phyloP scores from a whole-genome alignment of 1,140 invertebrate species.

The Adoxophyes honmai region DNA sequence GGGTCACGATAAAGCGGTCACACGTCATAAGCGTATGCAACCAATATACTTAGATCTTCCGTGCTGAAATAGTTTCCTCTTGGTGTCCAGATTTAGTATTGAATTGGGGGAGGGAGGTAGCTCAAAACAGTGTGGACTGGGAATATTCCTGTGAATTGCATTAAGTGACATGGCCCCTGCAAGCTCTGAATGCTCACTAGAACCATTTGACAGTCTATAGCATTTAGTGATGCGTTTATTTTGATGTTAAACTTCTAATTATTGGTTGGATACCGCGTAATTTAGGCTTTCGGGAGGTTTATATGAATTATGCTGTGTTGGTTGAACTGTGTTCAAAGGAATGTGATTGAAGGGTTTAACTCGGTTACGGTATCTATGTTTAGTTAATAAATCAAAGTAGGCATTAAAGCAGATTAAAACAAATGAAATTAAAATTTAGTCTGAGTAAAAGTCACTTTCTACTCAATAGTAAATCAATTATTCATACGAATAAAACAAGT shows the following conservation, averaged over 20 bases:
- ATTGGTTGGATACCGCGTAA: slow-evolving; percentile 14
- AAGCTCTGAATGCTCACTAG: slow-evolving; percentile 60
- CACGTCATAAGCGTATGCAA: slow-evolving; percentile 38
- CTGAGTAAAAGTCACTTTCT: too few relatives aligned
- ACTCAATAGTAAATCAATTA: too few relatives aligned
- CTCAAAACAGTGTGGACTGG: slow-evolving; percentile 30
- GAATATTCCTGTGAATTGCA: slow-evolving; percentile 62
- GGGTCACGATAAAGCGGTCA: slow-evolving; percentile 24
- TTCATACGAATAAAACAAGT: too few relatives aligned
- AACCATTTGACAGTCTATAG: slow-evolving; percentile 60
- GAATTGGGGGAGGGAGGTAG: slow-evolving; percentile 21
- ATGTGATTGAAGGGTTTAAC: too few relatives aligned
- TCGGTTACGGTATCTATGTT: too few relatives aligned
- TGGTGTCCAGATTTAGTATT: slow-evolving; percentile 15
- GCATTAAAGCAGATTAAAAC: too few relatives aligned
- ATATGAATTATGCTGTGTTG: too few relatives aligned
- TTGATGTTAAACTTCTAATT: slow-evolving; percentile 1
- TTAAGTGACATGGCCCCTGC: slow-evolving; percentile 55
- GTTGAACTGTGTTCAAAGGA: too few relatives aligned
- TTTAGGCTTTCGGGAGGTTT: too few relatives aligned
- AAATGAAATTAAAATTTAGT: too few relatives aligned
- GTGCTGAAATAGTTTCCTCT: slow-evolving; percentile 19
- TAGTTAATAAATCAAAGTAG: too few relatives aligned
- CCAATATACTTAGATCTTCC: slow-evolving; percentile 35
- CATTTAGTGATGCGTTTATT: slow-evolving; percentile 35